Percentiles rank a stretch among this genome's conserved stretches.
phyloP scores from a whole-genome alignment of 2,797 vertebrate genomes.

The Synanceia verrucosa region DNA sequence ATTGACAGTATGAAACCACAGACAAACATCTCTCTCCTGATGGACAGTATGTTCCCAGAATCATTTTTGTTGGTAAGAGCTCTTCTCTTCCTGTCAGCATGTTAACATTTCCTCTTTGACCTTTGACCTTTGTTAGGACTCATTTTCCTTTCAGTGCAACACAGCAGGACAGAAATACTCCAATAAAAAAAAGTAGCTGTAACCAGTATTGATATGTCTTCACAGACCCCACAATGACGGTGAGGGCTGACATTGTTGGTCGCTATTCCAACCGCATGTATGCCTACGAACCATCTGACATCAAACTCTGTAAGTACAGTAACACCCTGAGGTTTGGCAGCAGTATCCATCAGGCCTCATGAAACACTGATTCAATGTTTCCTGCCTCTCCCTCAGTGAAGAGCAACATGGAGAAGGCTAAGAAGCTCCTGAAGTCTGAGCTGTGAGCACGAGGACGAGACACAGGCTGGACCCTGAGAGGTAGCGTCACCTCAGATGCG shows the following conservation, averaged over 20 bases:
- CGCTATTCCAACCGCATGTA: conserved; percentile 95
- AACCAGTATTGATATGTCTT: neutral
- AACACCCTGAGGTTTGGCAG: fast-evolving
- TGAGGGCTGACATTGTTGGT: conserved; percentile 94
- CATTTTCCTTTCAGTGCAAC: neutral
- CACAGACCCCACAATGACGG: conserved; percentile 94
- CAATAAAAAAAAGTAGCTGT: neutral
- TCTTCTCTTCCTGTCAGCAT: neutral
- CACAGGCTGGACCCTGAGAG: neutral
- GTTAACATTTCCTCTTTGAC: too few relatives aligned
- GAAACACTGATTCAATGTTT: neutral
- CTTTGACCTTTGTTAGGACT: neutral
- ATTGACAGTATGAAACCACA: conserved; percentile 92
- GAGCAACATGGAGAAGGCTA: conserved; percentile 91
- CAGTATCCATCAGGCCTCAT: neutral
- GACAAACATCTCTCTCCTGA: conserved; percentile 96
- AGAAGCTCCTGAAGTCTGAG: conserved; percentile 93
- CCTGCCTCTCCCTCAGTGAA: conserved; percentile 63
- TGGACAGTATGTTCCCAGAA: conserved; percentile 93
- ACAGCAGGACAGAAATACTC: neutral
- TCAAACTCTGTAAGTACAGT: conserved; percentile 86
- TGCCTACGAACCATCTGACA: conserved; percentile 91
- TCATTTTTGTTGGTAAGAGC: conserved; percentile 83
- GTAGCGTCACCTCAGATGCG: neutral
- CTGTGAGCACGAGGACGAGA: conserved; percentile 76